Evolutionary conservation across 2,113 vertebrate genomes (phyloP), one percentile per base, ranked within the genome.

Genomic region (Bubo blakistoni): DNA sequence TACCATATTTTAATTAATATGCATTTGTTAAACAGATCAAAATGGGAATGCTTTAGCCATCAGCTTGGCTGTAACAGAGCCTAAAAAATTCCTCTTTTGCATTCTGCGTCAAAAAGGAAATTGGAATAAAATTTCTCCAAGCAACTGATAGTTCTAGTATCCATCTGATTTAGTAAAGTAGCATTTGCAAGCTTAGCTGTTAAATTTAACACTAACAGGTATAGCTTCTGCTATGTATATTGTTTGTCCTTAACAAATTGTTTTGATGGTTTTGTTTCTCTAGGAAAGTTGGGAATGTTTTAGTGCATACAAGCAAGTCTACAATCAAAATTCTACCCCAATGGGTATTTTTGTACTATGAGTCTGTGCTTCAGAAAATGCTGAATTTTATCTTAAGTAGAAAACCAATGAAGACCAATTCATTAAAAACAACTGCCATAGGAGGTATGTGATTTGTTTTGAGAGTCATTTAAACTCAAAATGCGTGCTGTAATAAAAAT

Each of bases 91-190:
- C 30, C 55, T 67, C 83, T 91, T 63, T 69, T 86, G 34, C 66
- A 88, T 96, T 95, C 89, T 94, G 38, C 27, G 4, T 58, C 49
- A 93, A 83, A 95, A 86, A 90, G 58, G 36, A 95, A 96, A 96
- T 94, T 61, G 84, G 40, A 96, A 63, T 96, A 96, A 95, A 94
- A 93, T 92, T 96, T 95, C 54, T 97, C 61, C 46, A 96, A 81
- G 86, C 61, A 94, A 67, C 81, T 94, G 84, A 90, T 91, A 73
- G 36, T 95, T 84, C 49, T 91, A 40, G 42, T 74, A 65, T 91
- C 55, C 52, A 70, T 92, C 76, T 92, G 80, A 95, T 88, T 94
- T 83, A 95, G 57, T 85, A 80, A 91, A 78, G 55, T 25, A 92
- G 13, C 55, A 73, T 93, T 86, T 94, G 18, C 67, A 79, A 96